Conservation (phyloP, 2,888 invertebrate genomes). For the Beris chalybata region DNA sequence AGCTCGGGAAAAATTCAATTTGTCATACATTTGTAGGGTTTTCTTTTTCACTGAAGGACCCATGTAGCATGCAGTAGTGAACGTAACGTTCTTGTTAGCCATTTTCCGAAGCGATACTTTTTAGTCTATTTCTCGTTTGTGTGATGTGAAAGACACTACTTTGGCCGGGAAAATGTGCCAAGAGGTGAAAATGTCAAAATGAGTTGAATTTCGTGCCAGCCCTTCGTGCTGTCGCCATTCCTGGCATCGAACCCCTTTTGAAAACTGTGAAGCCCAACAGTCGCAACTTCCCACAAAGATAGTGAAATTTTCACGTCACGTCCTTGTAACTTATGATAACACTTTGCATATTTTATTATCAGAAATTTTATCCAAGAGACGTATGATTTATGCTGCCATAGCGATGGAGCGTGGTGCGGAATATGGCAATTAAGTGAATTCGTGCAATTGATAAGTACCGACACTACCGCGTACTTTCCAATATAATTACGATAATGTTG, state of each 20-base stretch:
- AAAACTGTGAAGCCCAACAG: background rate
- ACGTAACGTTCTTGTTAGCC: no score
- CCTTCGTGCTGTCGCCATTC: background rate
- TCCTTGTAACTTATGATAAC: constrained; percentile 39
- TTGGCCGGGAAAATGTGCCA: constrained; percentile 21
- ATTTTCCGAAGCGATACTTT: background rate
- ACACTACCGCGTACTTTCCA: background rate
- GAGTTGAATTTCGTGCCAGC: constrained; percentile 27
- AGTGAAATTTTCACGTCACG: constrained; percentile 36
- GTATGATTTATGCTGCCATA: constrained; percentile 34
- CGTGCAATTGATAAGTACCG: constrained; percentile 31
- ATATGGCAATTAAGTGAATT: constrained; percentile 37
- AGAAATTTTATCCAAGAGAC: constrained; percentile 36
- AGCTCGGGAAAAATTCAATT: constrained; percentile 36
- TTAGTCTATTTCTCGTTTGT: constrained; percentile 1
- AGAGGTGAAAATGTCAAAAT: constrained; percentile 35
- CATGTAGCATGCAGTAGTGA: no score
- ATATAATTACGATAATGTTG: background rate
- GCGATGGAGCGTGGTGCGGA: background rate
- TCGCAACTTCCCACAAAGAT: constrained; percentile 1
- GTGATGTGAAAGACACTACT: constrained; percentile 27
- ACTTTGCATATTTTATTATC: constrained; percentile 40
- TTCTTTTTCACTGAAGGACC: constrained; percentile 34
- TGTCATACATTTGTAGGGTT: constrained; percentile 37
- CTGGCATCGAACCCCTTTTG: constrained; percentile 1